Conservation (phyloP, 2,888 invertebrate species). For the Machimus rusticus region DNA sequence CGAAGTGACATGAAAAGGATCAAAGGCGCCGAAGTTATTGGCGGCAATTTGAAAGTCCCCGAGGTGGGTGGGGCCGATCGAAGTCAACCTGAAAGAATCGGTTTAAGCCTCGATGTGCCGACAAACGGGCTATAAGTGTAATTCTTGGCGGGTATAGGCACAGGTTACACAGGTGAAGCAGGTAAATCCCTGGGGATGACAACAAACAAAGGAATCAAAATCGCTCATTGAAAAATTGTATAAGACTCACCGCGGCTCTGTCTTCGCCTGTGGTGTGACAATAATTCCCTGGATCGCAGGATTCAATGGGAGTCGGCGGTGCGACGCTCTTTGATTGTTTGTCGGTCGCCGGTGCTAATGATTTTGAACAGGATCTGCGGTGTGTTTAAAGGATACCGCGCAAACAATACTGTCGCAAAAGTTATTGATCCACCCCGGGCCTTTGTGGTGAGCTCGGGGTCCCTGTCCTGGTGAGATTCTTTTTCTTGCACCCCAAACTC, state of each 20-base stretch:
- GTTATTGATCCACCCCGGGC: slow-evolving; percentile 4
- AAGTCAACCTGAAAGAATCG: not conserved
- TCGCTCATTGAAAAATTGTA: slow-evolving; percentile 25
- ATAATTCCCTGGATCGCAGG: not conserved
- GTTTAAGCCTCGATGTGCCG: not conserved
- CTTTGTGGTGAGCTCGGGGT: not conserved
- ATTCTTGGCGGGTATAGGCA: not conserved
- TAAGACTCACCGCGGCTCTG: not conserved
- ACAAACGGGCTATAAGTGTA: not conserved
- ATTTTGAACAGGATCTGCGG: slow-evolving; percentile 56
- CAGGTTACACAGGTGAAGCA: not conserved
- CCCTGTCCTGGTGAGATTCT: not conserved
- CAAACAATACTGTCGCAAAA: slow-evolving; percentile 45
- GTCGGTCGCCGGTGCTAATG: slow-evolving; percentile 57
- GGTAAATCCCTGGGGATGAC: not conserved
- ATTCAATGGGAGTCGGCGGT: not conserved
- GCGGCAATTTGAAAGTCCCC: not conserved
- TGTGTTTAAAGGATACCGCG: slow-evolving; percentile 53
- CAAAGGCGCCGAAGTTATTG: not conserved
- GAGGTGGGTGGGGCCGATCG: not conserved
- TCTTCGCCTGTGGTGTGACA: slow-evolving; percentile 10
- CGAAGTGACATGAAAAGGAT: not conserved
- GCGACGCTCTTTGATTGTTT: slow-evolving; percentile 48
- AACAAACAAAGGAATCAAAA: slow-evolving; percentile 23
- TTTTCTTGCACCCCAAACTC: not conserved